phyloP scores from a whole-genome alignment of 2,113 vertebrate species.

The Pelecanus crispus region DNA sequence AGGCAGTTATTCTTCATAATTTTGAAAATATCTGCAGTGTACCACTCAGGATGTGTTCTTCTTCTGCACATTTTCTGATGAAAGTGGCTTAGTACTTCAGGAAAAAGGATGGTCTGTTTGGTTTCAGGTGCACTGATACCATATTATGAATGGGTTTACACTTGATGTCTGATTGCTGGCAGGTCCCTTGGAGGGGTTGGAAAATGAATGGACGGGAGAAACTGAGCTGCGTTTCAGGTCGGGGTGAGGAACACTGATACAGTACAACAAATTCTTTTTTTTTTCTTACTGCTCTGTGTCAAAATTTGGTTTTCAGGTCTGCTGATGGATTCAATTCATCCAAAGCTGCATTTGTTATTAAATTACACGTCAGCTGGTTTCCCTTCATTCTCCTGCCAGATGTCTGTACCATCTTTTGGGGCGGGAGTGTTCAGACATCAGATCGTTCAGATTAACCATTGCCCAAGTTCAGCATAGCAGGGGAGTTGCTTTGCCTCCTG shows the following conservation, averaged over 20 bases:
- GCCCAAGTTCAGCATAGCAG: not conserved
- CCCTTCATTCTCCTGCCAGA: not conserved
- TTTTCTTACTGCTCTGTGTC: not conserved
- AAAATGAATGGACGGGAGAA: not conserved
- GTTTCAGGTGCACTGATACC: not conserved
- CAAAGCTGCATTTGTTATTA: not conserved
- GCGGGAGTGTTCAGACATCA: not conserved
- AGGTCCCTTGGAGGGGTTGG: not conserved
- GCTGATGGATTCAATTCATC: not conserved
- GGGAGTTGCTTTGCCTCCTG: not conserved
- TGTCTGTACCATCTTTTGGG: not conserved
- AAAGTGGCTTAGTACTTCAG: not conserved
- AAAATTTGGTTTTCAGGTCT: not conserved
- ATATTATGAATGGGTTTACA: not conserved
- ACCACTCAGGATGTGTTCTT: not conserved
- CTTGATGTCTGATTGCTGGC: not conserved
- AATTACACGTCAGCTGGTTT: not conserved
- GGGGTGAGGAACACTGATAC: not conserved
- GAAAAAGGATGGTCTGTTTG: not conserved
- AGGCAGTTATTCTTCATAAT: not conserved
- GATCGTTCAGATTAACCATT: not conserved
- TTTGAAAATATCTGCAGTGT: not conserved
- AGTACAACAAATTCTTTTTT: not conserved
- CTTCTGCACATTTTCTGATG: fast-evolving
- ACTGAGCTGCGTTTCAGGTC: not conserved